Evolutionary conservation across 1,140 invertebrate species (phyloP).

Genomic region (Penaeus indicus): DNA sequence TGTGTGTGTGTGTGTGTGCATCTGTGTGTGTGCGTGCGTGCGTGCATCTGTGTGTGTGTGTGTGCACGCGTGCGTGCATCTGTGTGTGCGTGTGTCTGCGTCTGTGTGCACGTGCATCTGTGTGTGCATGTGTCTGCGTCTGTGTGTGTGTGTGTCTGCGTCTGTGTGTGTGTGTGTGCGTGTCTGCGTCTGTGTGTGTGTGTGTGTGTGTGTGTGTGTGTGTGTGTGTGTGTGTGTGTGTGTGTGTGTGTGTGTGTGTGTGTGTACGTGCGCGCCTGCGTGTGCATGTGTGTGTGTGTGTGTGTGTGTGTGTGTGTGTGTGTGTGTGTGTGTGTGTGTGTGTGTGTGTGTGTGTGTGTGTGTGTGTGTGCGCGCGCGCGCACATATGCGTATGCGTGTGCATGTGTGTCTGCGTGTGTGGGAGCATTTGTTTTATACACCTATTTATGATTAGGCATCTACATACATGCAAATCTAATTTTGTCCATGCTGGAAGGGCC

Average conservation of each 20-base stretch:
- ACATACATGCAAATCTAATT: no score
- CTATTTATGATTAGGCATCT: no score
- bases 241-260: conserved; percentile 4
- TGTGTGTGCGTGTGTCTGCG: no score
- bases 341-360: background rate
- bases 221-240: background rate
- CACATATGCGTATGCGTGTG: conserved; percentile 7
- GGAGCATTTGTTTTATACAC: no score
- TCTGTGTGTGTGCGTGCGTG: no score
- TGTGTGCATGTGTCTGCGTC: background rate
- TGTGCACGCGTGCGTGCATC: no score
- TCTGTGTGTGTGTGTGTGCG: conserved; percentile 26
- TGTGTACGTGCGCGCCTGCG: background rate
- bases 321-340: conserved; percentile 5
- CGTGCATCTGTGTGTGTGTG: no score
- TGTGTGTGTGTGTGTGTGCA: no score
- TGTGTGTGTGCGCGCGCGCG: no score
- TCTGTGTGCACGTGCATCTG: no score
- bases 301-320: conserved; percentile 1
- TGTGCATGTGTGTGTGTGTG: background rate
- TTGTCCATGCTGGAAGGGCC: no score
- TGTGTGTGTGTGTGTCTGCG: background rate
- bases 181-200: conserved; percentile 18
- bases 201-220: conserved; percentile 8
- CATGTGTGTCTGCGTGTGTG: background rate